These are phyloP conservation scores for Orchesellides sinensis DNA, from an alignment of 2,888 invertebrate species.

Conservation along the genomic window DNA sequence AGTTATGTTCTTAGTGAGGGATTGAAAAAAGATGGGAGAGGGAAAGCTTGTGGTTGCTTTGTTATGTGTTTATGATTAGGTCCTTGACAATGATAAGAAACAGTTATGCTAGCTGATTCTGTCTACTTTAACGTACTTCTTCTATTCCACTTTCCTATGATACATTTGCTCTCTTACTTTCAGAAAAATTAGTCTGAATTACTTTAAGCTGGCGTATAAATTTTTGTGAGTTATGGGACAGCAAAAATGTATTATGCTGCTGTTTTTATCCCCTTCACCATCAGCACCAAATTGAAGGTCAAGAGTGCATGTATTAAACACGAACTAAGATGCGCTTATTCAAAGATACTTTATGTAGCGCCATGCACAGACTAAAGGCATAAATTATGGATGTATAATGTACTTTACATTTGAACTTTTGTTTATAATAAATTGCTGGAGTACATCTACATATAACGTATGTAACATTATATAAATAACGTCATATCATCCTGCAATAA, in stretches of 20 bases:
- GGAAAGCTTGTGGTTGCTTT: conserved; percentile 32
- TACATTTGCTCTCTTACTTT: neutral
- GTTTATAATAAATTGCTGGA: conserved; percentile 1
- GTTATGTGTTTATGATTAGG: conserved; percentile 51
- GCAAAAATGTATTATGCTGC: neutral
- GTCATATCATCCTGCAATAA: neutral
- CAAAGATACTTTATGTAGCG: neutral
- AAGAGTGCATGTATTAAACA: neutral
- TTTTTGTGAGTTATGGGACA: neutral
- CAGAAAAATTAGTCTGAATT: neutral
- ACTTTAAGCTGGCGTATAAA: neutral
- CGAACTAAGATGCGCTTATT: neutral
- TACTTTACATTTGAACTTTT: neutral
- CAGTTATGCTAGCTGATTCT: conserved; percentile 20
- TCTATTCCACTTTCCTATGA: neutral
- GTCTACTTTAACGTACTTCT: conserved; percentile 1
- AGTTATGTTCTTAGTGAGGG: neutral
- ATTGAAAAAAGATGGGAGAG: conserved; percentile 10
- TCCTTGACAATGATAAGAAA: conserved; percentile 57
- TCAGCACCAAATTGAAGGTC: conserved; percentile 10
- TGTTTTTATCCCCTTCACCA: neutral
- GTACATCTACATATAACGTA: too few relatives aligned
- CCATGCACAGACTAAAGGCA: neutral
- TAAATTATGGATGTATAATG: neutral
- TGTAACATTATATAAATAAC: conserved; percentile 5